A percentile compares a stretch with the other conserved stretches of the same genome.
phyloP scores from a whole-genome alignment of 2,797 vertebrate species.

The Uromys caudimaculatus region DNA sequence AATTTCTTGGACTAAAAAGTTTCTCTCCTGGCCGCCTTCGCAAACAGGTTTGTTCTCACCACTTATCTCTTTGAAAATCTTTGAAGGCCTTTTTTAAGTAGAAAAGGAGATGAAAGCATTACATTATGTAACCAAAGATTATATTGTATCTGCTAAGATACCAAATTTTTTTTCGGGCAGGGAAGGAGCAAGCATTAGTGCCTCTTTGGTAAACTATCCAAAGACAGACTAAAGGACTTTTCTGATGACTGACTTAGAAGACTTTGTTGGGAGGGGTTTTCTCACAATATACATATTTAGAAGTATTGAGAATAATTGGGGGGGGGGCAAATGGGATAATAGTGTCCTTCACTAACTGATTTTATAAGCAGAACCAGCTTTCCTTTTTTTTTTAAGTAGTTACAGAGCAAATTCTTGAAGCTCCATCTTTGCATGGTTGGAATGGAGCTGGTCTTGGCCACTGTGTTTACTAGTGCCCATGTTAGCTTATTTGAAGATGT shows the following conservation, averaged over 20 bases:
- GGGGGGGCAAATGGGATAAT: constrained; percentile 39
- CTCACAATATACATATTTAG: constrained; percentile 56
- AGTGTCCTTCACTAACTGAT: constrained; percentile 71
- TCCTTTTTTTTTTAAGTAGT: constrained; percentile 62
- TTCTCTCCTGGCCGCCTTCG: constrained; percentile 45
- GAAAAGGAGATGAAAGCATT: constrained; percentile 63
- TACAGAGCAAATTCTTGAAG: constrained; percentile 60
- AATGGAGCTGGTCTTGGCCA: constrained; percentile 30
- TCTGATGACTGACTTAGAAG: constrained; percentile 62
- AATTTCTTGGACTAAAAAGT: constrained; percentile 56
- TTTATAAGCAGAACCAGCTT: constrained; percentile 46
- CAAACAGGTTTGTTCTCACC: background rate
- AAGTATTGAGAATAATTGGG: constrained; percentile 45
- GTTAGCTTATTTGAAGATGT: constrained; percentile 71
- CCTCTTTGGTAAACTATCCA: constrained; percentile 74
- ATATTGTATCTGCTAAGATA: constrained; percentile 74
- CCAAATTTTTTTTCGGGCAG: constrained; percentile 72
- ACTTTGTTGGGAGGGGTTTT: constrained; percentile 48
- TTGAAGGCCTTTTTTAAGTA: constrained; percentile 38
- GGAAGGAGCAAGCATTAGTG: constrained; percentile 67
- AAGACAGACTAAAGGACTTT: constrained; percentile 74
- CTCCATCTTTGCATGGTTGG: constrained; percentile 21
- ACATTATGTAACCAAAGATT: constrained; percentile 78
- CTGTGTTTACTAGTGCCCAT: background rate
- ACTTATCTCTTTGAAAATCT: constrained; percentile 67